Conservation (phyloP, 2,888 invertebrate species). For the Euspilapteryx auroguttella region DNA sequence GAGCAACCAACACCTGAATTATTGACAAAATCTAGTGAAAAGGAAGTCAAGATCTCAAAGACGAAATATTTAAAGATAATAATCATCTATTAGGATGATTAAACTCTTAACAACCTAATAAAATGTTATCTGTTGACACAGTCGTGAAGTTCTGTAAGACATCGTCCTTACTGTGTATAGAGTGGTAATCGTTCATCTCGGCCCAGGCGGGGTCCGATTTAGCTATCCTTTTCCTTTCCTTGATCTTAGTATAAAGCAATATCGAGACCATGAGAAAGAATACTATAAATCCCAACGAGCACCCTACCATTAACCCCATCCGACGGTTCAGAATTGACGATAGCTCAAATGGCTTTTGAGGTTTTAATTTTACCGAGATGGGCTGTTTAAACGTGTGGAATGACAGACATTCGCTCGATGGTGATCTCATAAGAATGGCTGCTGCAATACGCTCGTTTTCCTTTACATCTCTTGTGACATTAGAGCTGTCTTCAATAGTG, state of each 20-base stretch:
- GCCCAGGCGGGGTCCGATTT: constrained; percentile 48
- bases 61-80: no score
- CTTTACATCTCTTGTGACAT: constrained; percentile 19
- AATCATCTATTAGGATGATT: no score
- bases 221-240: constrained; percentile 47
- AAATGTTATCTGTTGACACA: constrained; percentile 51
- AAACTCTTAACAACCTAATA: constrained; percentile 29
- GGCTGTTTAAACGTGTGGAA: constrained; percentile 40
- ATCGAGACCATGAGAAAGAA: constrained; percentile 50
- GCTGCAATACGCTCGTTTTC: constrained; percentile 35
- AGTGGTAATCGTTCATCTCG: constrained; percentile 52
- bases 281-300: constrained; percentile 42
- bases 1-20: no score
- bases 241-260: constrained; percentile 45
- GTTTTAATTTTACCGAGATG: constrained; percentile 19
- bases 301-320: constrained; percentile 48
- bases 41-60: no score
- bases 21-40: no score
- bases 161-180: constrained; percentile 49
- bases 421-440: constrained; percentile 31
- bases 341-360: constrained; percentile 28
- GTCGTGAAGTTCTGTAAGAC: constrained; percentile 41
- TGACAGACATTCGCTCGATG: constrained; percentile 45
- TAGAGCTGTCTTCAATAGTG: constrained; percentile 19
- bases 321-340: constrained; percentile 36